A percentile compares a stretch with the other conserved stretches of the same genome.
These are phyloP conservation scores for Trissolcus brochymenae DNA, from an alignment of 2,888 invertebrate genomes.

Conservation along the genomic window DNA sequence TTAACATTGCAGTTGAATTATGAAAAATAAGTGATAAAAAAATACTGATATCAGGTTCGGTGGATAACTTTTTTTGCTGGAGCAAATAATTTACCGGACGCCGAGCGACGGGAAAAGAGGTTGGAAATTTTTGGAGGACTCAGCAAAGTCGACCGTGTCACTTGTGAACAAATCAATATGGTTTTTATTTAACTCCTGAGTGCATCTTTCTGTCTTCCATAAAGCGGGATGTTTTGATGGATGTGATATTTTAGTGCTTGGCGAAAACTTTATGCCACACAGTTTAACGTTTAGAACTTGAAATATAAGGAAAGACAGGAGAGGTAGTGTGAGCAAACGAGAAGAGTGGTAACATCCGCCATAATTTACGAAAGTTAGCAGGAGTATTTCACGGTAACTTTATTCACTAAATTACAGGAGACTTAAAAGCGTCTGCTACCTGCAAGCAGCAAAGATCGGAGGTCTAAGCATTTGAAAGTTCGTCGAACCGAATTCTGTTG, in stretches of 20 bases:
- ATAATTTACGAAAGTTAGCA: constrained; percentile 62
- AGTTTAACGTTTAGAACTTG: constrained; percentile 48
- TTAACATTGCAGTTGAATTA: no score
- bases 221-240: constrained; percentile 50
- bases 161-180: constrained; percentile 12
- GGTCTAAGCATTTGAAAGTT: constrained; percentile 62
- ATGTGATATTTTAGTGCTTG: constrained; percentile 52
- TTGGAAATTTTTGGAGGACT: no score
- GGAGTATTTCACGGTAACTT: constrained; percentile 64
- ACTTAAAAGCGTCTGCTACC: constrained; percentile 68
- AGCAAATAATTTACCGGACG: no score
- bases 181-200: constrained; percentile 30
- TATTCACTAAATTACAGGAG: constrained; percentile 69
- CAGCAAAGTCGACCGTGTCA: no score
- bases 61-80: no score
- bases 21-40: no score
- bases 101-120: no score
- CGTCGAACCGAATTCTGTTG: constrained; percentile 56
- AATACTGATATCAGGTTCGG: no score
- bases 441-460: constrained; percentile 45
- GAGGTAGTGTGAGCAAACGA: constrained; percentile 32
- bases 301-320: constrained; percentile 58
- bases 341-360: constrained; percentile 57
- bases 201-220: constrained; percentile 35
- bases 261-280: constrained; percentile 47